Evolutionary conservation across 2,797 vertebrate species (phyloP), one percentile per base, ranked within the genome.

Genomic region (Pipistrellus pipistrellus): DNA sequence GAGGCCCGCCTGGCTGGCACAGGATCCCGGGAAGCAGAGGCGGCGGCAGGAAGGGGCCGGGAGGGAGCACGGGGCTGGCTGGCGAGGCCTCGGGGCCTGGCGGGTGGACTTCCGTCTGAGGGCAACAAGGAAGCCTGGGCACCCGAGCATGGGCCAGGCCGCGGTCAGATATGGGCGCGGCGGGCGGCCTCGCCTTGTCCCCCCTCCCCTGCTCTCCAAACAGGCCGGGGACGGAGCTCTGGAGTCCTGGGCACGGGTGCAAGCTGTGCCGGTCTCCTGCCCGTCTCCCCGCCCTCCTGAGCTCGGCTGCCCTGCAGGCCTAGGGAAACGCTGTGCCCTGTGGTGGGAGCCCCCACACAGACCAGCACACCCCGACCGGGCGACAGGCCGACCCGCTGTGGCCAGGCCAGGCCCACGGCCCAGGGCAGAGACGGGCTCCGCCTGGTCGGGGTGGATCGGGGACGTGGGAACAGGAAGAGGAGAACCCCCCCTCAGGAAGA

Each of bases 401-500:
- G 41, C 51, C n/a, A 35, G 9, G 6, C 27, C 35, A 25, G 41
- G 41, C 66, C 9, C 10, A 44, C 41, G 35, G 35, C 51, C 30
- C 1, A 20, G 88, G 44, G 82, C 25, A 1, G 68, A n/a, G 75
- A 13, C 7, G 32, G 68, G 46, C 27, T 81, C 46, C 23, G 6
- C 73, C 32, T 77, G 44, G 27, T 2, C 1, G 3, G 18, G 2
- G 10, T 9, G 44, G 46, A 6, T 30, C 44, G 10, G 9, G 30
- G 57, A 41, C 12, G 4, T 66, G 18, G 20, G 62, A 75, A 35
- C 8, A 81, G 38, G 53, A 20, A 32, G 46, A 68, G 64, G 55
- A 57, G 62, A 94, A 68, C 72, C 23, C 11, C 76, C 48, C 23
- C 80, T 77, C 81, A 76, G 32, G 73, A 93, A 44, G 32, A 89